Percentiles rank a stretch among this genome's conserved stretches.
These are phyloP conservation scores for Apamea anceps DNA, from an alignment of 2,888 invertebrate species.

Conservation along the genomic window DNA sequence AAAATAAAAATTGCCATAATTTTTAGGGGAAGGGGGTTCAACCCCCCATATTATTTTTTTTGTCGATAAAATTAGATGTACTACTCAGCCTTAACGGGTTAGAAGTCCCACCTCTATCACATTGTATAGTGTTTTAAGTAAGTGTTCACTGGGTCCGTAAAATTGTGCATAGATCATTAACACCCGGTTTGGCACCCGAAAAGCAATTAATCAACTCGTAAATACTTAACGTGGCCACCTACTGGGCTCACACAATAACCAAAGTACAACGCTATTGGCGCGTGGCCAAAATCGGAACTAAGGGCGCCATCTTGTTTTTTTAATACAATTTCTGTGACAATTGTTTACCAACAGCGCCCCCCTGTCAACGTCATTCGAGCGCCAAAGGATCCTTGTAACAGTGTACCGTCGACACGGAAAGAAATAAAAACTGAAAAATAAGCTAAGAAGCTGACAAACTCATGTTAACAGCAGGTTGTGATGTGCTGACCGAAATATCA, in stretches of 20 bases:
- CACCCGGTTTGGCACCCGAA: not conserved
- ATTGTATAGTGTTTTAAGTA: not conserved
- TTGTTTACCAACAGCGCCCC: not conserved
- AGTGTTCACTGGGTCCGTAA: constrained; percentile 14
- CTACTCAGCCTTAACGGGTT: no score
- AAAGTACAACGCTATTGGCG: not conserved
- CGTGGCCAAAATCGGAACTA: not conserved
- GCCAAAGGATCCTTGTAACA: not conserved
- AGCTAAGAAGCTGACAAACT: not conserved
- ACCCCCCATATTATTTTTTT: no score
- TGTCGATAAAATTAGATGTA: no score
- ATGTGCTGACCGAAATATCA: not conserved
- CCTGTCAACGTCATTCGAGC: not conserved
- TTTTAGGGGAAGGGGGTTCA: no score
- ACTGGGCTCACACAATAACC: not conserved
- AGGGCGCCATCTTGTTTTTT: not conserved
- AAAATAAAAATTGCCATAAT: no score
- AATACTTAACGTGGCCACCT: not conserved
- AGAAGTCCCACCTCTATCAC: no score
- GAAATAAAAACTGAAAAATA: not conserved
- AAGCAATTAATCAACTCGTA: not conserved
- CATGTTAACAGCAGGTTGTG: not conserved
- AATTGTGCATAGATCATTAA: not conserved
- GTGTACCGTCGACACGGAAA: not conserved
- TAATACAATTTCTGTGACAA: not conserved